These are phyloP conservation scores for Shinisaurus crocodilurus DNA, from an alignment of 2,113 vertebrate genomes.

Conservation along the genomic window DNA sequence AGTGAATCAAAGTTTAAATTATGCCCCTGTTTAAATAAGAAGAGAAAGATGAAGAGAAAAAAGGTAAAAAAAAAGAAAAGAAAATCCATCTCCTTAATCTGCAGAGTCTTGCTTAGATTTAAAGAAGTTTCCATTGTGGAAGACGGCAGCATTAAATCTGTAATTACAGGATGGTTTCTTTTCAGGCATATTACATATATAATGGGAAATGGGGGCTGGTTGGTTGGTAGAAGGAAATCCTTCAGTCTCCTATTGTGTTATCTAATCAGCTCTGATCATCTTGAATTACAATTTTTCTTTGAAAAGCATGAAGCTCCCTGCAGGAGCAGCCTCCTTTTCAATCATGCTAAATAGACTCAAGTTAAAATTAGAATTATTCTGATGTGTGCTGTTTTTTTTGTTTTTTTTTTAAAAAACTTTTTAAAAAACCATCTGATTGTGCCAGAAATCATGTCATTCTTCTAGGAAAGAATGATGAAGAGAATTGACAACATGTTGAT, in stretches of 20 bases:
- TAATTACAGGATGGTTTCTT: background rate
- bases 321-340: slow-evolving; percentile 14
- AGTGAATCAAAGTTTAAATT: slow-evolving; percentile 27
- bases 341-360: slow-evolving; percentile 39
- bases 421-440: slow-evolving; percentile 13
- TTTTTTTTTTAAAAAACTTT: background rate
- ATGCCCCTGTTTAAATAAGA: background rate
- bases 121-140: slow-evolving; percentile 1
- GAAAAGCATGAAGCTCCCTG: slow-evolving; percentile 41
- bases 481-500: slow-evolving; percentile 1
- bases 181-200: slow-evolving; percentile 31
- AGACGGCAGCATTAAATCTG: slow-evolving; percentile 14
- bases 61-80: too few species aligned
- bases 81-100: background rate
- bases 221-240: slow-evolving; percentile 13
- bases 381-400: too few species aligned
- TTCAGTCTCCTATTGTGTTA: slow-evolving; percentile 34
- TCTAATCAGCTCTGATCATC: slow-evolving; percentile 56
- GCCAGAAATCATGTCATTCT: slow-evolving; percentile 22
- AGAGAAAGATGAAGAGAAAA: background rate
- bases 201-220: background rate
- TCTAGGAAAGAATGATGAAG: background rate
- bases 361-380: slow-evolving; percentile 17
- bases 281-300: slow-evolving; percentile 55
- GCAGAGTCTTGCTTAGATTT: background rate